These are phyloP conservation scores for Podarcis siculus DNA, from an alignment of 2,797 vertebrate species.

Conservation along the genomic window DNA sequence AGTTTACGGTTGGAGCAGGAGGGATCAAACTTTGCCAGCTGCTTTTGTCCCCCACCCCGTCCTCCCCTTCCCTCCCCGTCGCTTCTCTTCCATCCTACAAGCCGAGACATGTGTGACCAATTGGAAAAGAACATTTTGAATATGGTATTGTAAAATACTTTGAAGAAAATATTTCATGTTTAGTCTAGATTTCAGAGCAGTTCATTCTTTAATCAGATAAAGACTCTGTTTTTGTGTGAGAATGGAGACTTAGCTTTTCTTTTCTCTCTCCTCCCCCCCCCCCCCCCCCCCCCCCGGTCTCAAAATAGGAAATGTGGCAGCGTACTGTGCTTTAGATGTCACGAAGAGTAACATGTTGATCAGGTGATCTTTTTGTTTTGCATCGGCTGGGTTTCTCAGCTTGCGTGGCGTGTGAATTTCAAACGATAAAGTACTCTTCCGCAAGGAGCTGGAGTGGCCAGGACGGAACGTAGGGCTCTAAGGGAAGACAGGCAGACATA, in stretches of 20 bases:
- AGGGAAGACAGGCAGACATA: neutral
- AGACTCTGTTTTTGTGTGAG: slow-evolving; percentile 1
- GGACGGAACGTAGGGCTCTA: neutral
- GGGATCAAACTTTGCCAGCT: slow-evolving; percentile 5
- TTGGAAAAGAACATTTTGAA: slow-evolving; percentile 20
- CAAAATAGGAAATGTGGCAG: neutral
- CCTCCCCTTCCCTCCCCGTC: too few species aligned
- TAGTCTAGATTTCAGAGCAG: slow-evolving; percentile 29
- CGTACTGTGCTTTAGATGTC: neutral
- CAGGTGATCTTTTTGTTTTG: neutral
- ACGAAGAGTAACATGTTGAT: slow-evolving; percentile 8
- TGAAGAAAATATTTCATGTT: slow-evolving; percentile 33
- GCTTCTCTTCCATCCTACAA: slow-evolving; percentile 1
- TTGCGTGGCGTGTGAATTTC: neutral
- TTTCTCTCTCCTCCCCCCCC: too few species aligned
- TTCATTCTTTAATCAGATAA: slow-evolving; percentile 32
- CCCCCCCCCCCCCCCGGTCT: neutral
- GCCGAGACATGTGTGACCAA: slow-evolving; percentile 22
- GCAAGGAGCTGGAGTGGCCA: neutral
- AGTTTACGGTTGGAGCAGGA: slow-evolving; percentile 12
- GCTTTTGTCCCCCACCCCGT: neutral
- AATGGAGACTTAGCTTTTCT: neutral
- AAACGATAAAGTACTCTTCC: neutral
- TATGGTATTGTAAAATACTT: slow-evolving; percentile 24
- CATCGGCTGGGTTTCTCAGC: neutral